A percentile compares a stretch with the other conserved stretches of the same genome.
These are phyloP conservation scores for Drymonia ruficornis DNA, from an alignment of 2,888 invertebrate genomes.

Conservation along the genomic window DNA sequence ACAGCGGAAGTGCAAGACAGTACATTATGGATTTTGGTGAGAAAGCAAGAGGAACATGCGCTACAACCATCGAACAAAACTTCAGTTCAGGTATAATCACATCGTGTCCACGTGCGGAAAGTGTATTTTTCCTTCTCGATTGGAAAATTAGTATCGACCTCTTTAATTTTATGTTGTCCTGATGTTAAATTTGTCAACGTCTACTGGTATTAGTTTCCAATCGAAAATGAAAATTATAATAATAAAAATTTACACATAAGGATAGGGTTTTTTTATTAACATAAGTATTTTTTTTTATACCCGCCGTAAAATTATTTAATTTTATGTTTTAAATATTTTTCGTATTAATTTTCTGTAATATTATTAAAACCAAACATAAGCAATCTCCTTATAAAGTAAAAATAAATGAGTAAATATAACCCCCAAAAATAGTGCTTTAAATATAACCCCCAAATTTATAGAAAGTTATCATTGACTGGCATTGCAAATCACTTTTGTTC, in stretches of 20 bases:
- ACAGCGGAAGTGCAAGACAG: conserved; percentile 34
- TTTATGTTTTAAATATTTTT: too few species aligned
- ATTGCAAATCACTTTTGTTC: too few species aligned
- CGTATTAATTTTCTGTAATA: too few species aligned
- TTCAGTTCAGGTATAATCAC: conserved; percentile 27
- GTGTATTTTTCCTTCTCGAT: conserved; percentile 25
- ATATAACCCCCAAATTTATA: too few species aligned
- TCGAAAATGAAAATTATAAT: conserved; percentile 21
- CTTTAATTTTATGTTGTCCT: conserved; percentile 9
- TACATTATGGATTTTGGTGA: conserved; percentile 44
- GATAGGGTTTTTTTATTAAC: background rate
- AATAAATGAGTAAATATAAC: too few species aligned
- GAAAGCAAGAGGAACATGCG: conserved; percentile 80
- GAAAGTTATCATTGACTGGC: too few species aligned
- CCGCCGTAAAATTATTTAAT: too few species aligned
- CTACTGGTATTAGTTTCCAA: conserved; percentile 19
- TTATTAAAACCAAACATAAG: too few species aligned
- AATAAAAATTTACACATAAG: background rate
- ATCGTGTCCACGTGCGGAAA: conserved; percentile 41
- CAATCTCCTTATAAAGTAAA: too few species aligned
- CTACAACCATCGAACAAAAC: conserved; percentile 72
- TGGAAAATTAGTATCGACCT: conserved; percentile 15
- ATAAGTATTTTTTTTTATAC: too few species aligned
- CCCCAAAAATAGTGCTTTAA: too few species aligned
- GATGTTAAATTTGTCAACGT: conserved; percentile 7